A percentile compares a stretch with the other conserved stretches of the same genome.
These are phyloP conservation scores for Microplitis demolitor DNA, from an alignment of 1,140 invertebrate genomes.

Conservation along the genomic window DNA sequence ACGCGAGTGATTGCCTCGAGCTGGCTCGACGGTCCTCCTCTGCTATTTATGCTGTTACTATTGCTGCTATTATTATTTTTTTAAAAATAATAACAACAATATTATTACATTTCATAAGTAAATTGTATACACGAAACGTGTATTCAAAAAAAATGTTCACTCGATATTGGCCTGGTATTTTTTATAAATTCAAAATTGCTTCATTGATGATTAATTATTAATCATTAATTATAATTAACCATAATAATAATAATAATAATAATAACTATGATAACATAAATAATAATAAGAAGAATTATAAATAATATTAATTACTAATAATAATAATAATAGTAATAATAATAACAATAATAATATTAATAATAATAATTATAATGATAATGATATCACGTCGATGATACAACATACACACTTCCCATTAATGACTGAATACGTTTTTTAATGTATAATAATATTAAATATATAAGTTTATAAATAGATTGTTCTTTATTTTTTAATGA, in stretches of 20 bases:
- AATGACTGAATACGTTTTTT: conserved; percentile 46
- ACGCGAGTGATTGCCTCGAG: conserved; percentile 51
- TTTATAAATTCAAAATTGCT: conserved; percentile 29
- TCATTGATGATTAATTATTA: neutral
- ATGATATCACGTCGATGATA: conserved; percentile 43
- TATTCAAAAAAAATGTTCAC: conserved; percentile 14
- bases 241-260: neutral
- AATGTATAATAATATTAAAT: conserved; percentile 2
- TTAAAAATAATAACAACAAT: conserved; percentile 7
- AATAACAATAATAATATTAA: neutral
- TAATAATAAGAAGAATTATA: conserved; percentile 3
- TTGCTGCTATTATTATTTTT: conserved; percentile 1
- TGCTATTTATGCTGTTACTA: conserved; percentile 1
- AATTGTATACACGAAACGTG: neutral
- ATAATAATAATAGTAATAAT: neutral
- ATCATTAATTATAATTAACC: neutral
- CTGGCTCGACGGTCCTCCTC: conserved; percentile 44
- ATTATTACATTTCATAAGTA: conserved; percentile 15
- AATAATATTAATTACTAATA: neutral
- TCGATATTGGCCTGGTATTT: conserved; percentile 38
- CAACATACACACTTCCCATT: conserved; percentile 44
- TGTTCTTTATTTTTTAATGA: conserved; percentile 27
- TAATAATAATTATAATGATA: conserved; percentile 6
- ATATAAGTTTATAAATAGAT: conserved; percentile 19
- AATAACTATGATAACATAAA: neutral